Conservation (phyloP, 2,797 vertebrate genomes). For the Thripadectes ignobilis region DNA sequence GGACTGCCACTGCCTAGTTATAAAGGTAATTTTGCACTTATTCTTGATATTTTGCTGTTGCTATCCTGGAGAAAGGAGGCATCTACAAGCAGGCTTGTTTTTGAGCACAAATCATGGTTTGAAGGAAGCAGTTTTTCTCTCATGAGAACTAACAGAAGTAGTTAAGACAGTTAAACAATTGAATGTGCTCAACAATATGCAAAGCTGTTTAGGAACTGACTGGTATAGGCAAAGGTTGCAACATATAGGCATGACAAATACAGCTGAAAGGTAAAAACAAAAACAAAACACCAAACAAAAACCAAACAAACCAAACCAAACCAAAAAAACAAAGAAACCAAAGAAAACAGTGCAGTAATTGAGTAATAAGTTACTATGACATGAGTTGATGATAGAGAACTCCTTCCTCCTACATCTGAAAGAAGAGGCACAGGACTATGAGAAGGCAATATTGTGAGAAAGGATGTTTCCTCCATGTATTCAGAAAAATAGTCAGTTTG, state of each 20-base stretch:
- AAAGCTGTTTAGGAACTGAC: neutral
- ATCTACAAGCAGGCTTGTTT: neutral
- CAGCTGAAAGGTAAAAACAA: neutral
- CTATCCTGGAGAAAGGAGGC: neutral
- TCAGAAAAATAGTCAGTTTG: neutral
- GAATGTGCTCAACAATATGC: neutral
- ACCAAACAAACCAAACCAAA: too few species aligned
- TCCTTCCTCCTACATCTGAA: neutral
- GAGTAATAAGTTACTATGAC: neutral
- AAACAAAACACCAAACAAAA: neutral
- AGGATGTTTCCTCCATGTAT: neutral
- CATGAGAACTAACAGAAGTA: neutral
- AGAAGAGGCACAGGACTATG: neutral
- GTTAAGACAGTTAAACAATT: neutral
- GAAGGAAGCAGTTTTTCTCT: neutral
- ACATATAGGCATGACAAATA: neutral
- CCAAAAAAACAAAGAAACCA: neutral
- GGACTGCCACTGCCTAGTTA: neutral
- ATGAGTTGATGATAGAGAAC: neutral
- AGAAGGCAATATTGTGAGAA: neutral
- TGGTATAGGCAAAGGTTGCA: neutral
- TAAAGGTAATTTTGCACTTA: neutral
- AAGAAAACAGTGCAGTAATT: neutral
- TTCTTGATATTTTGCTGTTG: neutral
- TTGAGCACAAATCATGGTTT: neutral